These are phyloP conservation scores for Malurus cyaneus DNA, from an alignment of 2,113 vertebrate genomes.

Conservation along the genomic window DNA sequence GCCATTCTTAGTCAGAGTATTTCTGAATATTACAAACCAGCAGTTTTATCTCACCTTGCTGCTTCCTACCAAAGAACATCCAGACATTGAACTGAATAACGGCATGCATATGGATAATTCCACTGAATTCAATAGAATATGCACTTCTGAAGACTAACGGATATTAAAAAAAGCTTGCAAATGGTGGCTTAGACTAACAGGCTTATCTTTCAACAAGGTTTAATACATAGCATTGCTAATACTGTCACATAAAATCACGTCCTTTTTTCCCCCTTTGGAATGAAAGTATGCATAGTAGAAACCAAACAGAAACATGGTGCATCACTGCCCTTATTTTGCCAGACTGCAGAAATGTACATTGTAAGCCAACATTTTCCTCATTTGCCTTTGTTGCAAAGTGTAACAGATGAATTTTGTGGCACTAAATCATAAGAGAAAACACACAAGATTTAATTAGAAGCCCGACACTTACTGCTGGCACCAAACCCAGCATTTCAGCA, in stretches of 20 bases:
- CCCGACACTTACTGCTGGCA: background rate
- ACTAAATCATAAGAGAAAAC: constrained; percentile 8
- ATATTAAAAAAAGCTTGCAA: background rate
- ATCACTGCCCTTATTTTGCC: background rate
- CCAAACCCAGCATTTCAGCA: constrained; percentile 31
- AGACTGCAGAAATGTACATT: background rate
- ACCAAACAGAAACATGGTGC: background rate
- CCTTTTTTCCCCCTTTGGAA: background rate
- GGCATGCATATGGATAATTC: background rate
- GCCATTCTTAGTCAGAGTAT: background rate
- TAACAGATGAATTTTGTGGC: background rate
- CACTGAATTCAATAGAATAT: background rate
- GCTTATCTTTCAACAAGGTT: constrained; percentile 30
- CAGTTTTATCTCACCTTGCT: background rate
- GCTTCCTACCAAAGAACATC: background rate
- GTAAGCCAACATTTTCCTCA: background rate
- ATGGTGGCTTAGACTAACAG: background rate
- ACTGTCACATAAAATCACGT: background rate
- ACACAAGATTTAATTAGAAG: constrained; percentile 17
- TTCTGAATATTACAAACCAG: background rate
- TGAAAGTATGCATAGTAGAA: background rate
- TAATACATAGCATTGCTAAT: background rate
- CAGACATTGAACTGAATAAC: background rate
- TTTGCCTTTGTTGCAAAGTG: background rate
- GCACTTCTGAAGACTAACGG: background rate